These are phyloP conservation scores for Saccostrea echinata DNA, from an alignment of 1,140 invertebrate species.

Conservation along the genomic window DNA sequence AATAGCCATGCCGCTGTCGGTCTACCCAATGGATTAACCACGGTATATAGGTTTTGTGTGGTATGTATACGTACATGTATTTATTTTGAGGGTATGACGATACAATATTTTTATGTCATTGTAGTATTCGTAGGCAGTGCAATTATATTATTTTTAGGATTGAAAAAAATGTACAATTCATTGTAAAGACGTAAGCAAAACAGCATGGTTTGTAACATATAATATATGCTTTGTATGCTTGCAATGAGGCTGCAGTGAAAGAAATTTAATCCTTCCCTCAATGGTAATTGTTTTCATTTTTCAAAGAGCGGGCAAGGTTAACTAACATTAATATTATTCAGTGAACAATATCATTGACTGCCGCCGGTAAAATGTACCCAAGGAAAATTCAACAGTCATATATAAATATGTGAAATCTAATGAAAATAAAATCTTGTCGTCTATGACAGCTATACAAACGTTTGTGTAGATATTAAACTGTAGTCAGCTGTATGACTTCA, in stretches of 20 bases:
- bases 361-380: background rate
- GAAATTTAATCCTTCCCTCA: background rate
- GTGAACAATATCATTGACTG: background rate
- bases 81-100: constrained; percentile 12
- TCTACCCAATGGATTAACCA: background rate
- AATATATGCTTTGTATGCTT: background rate
- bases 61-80: background rate
- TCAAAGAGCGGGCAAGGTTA: background rate
- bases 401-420: background rate
- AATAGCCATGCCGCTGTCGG: background rate
- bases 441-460: background rate
- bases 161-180: background rate
- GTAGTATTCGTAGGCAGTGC: background rate
- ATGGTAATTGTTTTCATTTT: background rate
- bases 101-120: background rate
- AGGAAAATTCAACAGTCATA: background rate
- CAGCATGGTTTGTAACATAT: background rate
- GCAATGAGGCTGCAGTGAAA: background rate
- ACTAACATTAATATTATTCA: background rate
- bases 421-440: background rate
- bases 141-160: background rate
- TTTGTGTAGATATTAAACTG: background rate
- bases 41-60: constrained; percentile 1
- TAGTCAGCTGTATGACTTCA: background rate
- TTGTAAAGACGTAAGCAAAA: constrained; percentile 19